Evolutionary conservation across 2,888 invertebrate species (phyloP).

Genomic region (Plagodis dolabraria): DNA sequence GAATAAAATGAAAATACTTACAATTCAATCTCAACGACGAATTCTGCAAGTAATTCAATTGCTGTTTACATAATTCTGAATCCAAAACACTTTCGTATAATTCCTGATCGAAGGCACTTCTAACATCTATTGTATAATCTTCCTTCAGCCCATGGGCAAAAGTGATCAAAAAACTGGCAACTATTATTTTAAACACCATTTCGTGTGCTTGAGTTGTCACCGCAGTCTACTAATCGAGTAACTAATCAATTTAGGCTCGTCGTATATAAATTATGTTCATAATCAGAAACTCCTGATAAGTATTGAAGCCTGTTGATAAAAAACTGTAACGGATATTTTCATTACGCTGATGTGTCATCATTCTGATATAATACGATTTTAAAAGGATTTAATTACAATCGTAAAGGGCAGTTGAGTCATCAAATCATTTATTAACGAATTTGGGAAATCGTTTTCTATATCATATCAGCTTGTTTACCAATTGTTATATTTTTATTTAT

Average conservation of each 20-base stretch:
- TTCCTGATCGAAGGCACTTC: conserved; percentile 51
- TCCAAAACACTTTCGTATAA: conserved; percentile 57
- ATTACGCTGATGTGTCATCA: too few relatives aligned
- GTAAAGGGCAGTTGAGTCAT: too few relatives aligned
- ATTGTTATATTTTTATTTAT: too few relatives aligned
- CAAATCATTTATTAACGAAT: too few relatives aligned
- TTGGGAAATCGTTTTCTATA: too few relatives aligned
- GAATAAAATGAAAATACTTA: conserved; percentile 39
- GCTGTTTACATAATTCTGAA: conserved; percentile 45
- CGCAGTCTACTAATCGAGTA: conserved; percentile 10
- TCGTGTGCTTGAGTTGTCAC: conserved; percentile 3
- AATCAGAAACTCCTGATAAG: conserved; percentile 28
- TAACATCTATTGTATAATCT: conserved; percentile 21
- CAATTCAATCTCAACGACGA: conserved; percentile 41
- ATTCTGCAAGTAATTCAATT: conserved; percentile 42
- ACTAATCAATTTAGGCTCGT: conserved; percentile 4
- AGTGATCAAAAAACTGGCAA: conserved; percentile 8
- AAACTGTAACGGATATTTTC: background rate
- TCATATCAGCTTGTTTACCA: too few relatives aligned
- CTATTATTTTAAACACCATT: conserved; percentile 24
- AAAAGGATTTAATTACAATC: too few relatives aligned
- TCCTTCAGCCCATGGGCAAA: conserved; percentile 9
- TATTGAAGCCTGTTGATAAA: conserved; percentile 11
- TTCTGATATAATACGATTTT: too few relatives aligned
- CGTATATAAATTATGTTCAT: conserved; percentile 29